phyloP scores from a whole-genome alignment of 2,888 invertebrate species.

The Drosophila multiciliata region DNA sequence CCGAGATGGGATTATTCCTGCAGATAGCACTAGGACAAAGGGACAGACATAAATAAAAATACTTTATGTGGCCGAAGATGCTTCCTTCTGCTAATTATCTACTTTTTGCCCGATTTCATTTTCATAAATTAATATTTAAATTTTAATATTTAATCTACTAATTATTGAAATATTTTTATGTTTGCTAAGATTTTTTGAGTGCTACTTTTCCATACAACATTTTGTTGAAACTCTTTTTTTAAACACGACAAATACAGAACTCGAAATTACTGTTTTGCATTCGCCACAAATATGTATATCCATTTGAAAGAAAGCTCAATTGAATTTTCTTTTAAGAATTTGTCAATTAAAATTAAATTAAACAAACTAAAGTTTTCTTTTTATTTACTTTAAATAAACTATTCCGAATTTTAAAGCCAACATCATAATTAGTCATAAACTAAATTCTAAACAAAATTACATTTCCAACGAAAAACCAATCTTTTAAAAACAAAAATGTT shows the following conservation, averaged over 20 bases:
- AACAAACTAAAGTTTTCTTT: background rate
- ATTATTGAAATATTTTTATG: background rate
- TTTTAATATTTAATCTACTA: background rate
- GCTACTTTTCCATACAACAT: background rate
- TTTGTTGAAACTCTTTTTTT: background rate
- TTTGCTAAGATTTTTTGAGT: too few species aligned
- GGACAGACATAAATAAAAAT: background rate
- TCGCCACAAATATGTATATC: background rate
- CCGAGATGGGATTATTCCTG: background rate
- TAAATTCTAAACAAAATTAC: conserved; percentile 37
- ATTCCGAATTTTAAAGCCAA: background rate
- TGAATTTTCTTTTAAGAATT: background rate
- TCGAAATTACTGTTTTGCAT: background rate
- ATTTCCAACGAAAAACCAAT: conserved; percentile 47
- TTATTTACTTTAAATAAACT: background rate
- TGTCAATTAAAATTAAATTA: background rate
- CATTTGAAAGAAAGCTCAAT: background rate
- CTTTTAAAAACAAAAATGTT: background rate
- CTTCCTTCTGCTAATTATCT: background rate
- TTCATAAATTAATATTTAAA: too few species aligned
- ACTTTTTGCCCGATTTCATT: background rate
- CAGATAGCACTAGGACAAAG: fast-evolving
- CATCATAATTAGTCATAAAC: conserved; percentile 56
- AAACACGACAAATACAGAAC: background rate
- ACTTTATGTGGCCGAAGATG: background rate